Conservation (phyloP, 2,888 invertebrate genomes). For the Helicoverpa assulta region DNA sequence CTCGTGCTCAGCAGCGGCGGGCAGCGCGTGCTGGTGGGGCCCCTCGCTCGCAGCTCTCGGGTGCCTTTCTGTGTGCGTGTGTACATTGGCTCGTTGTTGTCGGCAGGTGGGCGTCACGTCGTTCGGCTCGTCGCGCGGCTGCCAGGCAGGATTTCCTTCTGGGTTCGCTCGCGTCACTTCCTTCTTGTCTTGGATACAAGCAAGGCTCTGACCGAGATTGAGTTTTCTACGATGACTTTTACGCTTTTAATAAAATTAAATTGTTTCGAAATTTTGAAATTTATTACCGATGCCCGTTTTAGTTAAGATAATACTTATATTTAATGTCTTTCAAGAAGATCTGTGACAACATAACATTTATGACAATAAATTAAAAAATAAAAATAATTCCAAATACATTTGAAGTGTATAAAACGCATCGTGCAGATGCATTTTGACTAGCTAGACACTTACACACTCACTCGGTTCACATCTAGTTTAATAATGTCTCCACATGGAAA, state of each 20-base stretch:
- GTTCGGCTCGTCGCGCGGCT: conserved; percentile 57
- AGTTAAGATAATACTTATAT: no score
- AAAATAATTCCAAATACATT: no score
- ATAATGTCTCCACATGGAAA: no score
- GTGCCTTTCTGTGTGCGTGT: not conserved
- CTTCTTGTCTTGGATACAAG: conserved; percentile 57
- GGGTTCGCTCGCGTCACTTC: conserved; percentile 63
- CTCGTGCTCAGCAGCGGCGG: conserved; percentile 47
- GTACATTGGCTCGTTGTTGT: conserved; percentile 1
- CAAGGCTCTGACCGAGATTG: conserved; percentile 34
- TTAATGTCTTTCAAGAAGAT: no score
- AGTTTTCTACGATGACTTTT: not conserved
- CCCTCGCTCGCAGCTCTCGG: not conserved
- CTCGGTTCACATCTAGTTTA: no score
- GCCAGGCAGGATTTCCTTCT: conserved; percentile 55
- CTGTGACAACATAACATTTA: no score
- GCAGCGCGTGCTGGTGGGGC: conserved; percentile 51
- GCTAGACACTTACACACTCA: no score
- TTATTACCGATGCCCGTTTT: not conserved
- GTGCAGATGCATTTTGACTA: no score
- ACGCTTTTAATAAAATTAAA: not conserved
- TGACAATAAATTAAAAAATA: no score
- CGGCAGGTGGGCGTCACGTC: conserved; percentile 60
- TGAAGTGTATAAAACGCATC: no score
- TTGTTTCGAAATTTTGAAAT: no score